These are phyloP conservation scores for Meganola albula DNA, from an alignment of 2,888 invertebrate genomes.

Conservation along the genomic window DNA sequence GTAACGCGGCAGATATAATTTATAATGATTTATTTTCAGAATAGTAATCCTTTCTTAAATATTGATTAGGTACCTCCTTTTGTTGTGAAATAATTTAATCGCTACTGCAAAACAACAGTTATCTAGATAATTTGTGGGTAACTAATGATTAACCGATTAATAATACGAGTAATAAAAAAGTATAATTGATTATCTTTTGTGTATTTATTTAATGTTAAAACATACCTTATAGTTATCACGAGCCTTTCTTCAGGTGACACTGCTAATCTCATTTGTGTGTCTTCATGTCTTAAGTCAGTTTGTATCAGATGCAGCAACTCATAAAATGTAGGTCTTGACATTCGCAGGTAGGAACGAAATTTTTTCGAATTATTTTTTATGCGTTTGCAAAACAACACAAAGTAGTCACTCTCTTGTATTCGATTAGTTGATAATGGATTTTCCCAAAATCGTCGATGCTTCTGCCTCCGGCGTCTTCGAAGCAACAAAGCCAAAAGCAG, in stretches of 20 bases:
- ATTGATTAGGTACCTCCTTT: conserved; percentile 10
- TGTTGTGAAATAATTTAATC: conserved; percentile 15
- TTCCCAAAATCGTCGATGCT: conserved; percentile 10
- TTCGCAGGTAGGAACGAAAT: conserved; percentile 18
- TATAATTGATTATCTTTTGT: conserved; percentile 13
- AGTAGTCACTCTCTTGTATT: conserved; percentile 18
- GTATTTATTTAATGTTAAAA: conserved; percentile 14
- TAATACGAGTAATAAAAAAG: conserved; percentile 12
- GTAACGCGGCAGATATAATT: conserved; percentile 22
- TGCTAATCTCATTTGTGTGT: conserved; percentile 21
- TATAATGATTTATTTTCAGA: conserved; percentile 18
- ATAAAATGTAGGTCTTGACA: conserved; percentile 22
- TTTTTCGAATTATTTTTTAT: conserved; percentile 21
- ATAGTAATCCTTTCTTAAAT: conserved; percentile 12
- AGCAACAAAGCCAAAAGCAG: conserved; percentile 7
- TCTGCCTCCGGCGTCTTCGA: conserved; percentile 11
- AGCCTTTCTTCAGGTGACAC: conserved; percentile 23
- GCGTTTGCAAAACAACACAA: conserved; percentile 20
- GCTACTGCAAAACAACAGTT: conserved; percentile 5
- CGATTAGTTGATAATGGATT: conserved; percentile 17
- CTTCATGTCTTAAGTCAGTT: conserved; percentile 18
- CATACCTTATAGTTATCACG: conserved; percentile 21
- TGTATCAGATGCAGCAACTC: conserved; percentile 20
- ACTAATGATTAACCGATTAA: conserved; percentile 13
- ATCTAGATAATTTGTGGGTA: conserved; percentile 13